A percentile compares a stretch with the other conserved stretches of the same genome.
Evolutionary conservation across 2,888 invertebrate genomes (phyloP).

Genomic region (Chrysolina haemoptera): DNA sequence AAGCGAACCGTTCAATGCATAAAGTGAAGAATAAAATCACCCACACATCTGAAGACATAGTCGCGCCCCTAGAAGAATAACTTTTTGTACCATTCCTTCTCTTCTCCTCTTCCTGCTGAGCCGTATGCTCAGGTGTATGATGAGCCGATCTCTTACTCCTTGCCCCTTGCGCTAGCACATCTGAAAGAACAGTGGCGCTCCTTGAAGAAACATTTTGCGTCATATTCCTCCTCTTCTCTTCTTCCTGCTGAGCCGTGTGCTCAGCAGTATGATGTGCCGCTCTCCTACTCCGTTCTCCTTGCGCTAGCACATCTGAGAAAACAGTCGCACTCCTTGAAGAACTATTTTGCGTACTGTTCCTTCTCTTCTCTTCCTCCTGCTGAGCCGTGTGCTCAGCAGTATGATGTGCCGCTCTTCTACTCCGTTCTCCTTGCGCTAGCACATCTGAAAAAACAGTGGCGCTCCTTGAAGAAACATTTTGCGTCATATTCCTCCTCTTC

Average conservation of each 20-base stretch:
- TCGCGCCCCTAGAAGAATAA: neutral
- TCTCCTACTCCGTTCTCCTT: constrained; percentile 55
- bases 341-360: neutral
- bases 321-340: neutral
- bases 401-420: constrained; percentile 63
- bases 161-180: constrained; percentile 53
- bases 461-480: neutral
- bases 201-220: neutral
- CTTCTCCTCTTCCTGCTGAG: constrained; percentile 50
- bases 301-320: neutral
- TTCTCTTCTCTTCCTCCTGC: constrained; percentile 44
- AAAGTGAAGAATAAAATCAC: neutral
- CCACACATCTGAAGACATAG: neutral
- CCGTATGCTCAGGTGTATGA: constrained; percentile 62
- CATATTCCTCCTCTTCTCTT: constrained; percentile 10
- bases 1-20: neutral
- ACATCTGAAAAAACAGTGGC: neutral
- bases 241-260: constrained; percentile 57
- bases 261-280: constrained; percentile 64
- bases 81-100: neutral
- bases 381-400: constrained; percentile 61
- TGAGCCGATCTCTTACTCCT: constrained; percentile 62
- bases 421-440: constrained; percentile 56
- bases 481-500: neutral
- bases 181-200: too few relatives aligned